Evolutionary conservation across 2,113 vertebrate species (phyloP).

Genomic region (Pseudopodoces humilis): DNA sequence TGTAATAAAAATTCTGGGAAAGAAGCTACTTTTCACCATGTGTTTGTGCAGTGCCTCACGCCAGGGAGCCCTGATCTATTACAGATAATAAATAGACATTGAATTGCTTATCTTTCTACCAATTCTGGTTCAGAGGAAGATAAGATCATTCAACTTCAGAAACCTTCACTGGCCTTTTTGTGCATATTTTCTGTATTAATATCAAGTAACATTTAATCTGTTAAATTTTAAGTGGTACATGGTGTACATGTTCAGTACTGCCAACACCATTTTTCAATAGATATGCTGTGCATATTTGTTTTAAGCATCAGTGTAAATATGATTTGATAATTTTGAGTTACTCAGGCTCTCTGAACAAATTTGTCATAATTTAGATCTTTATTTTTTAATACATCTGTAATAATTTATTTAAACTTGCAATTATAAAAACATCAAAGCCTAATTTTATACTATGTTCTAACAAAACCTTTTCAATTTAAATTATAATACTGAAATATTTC

Average conservation of each 20-base stretch:
- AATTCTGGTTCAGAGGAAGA: neutral
- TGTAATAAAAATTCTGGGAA: slow-evolving; percentile 38
- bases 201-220: slow-evolving; percentile 13
- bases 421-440: neutral
- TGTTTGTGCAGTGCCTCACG: neutral
- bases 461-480: neutral
- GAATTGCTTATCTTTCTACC: slow-evolving; percentile 3
- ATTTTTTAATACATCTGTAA: neutral
- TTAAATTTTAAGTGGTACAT: slow-evolving; percentile 31
- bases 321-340: neutral
- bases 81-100: slow-evolving; percentile 15
- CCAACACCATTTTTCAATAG: neutral
- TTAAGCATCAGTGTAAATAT: neutral
- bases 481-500: neutral
- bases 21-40: neutral
- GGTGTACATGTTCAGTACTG: neutral
- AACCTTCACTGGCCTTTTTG: neutral
- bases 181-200: slow-evolving; percentile 7
- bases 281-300: neutral
- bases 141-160: slow-evolving; percentile 15
- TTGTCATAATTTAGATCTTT: neutral
- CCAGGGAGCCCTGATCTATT: slow-evolving; percentile 5
- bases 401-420: neutral
- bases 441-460: neutral
- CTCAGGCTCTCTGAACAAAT: neutral